Evolutionary conservation across 2,888 invertebrate species (phyloP), one percentile per base, ranked within the genome.

Genomic region (Eutolmus rufibarbis): DNA sequence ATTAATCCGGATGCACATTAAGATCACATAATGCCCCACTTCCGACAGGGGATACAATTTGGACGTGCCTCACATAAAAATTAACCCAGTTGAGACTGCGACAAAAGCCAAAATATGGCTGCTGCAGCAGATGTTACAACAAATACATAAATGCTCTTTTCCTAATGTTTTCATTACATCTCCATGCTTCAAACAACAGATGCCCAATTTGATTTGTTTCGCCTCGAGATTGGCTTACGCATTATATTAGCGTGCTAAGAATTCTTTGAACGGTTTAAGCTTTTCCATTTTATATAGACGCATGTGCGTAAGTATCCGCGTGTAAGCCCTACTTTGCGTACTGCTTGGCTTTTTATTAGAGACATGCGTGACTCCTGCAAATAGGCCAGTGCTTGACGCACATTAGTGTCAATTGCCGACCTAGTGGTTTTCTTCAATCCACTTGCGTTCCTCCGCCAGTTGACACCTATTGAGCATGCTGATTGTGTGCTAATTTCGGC

Each of bases 401-500:
- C 43, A 43, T 81, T 43, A 16, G 31, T 81, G 81, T 81, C 81
- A 81, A 81, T 43, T 74, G 51, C 1, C 84, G 84, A 84, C 74
- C 66, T 66, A 57, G 74, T 66, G 37, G 12, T 31, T 66, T 46
- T 74, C 84, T 40, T 23, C 40, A 31, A 28, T 66, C 8, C 76
- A 40, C 40, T 40, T 76, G 76, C 76, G 76, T 40, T 76, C 76
- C 76, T 76, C 76, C 37, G 40, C 37, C 37, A 76, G 76, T 76
- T 40, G 40, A 40, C 34, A 76, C 40, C 84, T 84, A 66, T 57
- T 82, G 37, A 19, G 46, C 57, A 84, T 74, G 84, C 37, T 84
- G 84, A 84, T 84, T 84, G 84, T 57, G 84, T 84, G 84, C 84
- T 84, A 84, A 84, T 84, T 84, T 84, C 84, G 74, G 66, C n/a